phyloP scores from a whole-genome alignment of 1,140 invertebrate species.

The Drosophila tropicalis region DNA sequence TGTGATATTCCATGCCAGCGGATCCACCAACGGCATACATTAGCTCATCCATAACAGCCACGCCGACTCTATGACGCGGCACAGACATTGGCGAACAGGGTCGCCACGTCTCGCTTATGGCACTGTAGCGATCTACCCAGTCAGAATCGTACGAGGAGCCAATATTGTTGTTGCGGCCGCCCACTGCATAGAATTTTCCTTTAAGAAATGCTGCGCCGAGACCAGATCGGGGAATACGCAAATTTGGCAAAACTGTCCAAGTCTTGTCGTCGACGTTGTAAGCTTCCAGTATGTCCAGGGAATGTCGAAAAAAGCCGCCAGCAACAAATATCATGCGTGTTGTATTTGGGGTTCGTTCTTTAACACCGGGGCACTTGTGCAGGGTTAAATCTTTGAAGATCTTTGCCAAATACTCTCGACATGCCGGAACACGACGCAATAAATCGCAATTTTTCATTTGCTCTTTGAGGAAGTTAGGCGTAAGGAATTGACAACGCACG shows the following conservation, averaged over 20 bases:
- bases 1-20: conserved; percentile 91
- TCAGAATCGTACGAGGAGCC: conserved; percentile 91
- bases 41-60: conserved; percentile 95
- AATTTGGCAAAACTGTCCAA: conserved; percentile 90
- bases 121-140: conserved; percentile 88
- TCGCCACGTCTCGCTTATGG: conserved; percentile 86
- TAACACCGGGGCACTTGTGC: conserved; percentile 91
- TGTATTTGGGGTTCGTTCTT: conserved; percentile 92
- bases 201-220: conserved; percentile 93
- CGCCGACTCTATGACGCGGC: conserved; percentile 93
- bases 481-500: conserved; percentile 94
- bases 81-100: conserved; percentile 92
- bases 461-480: conserved; percentile 94
- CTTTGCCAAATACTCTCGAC: conserved; percentile 93
- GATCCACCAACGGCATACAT: conserved; percentile 96
- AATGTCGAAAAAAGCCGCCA: conserved; percentile 94
- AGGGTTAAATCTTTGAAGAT: conserved; percentile 95
- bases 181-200: conserved; percentile 93
- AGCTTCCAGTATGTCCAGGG: conserved; percentile 93
- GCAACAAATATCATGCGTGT: conserved; percentile 94
- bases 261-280: conserved; percentile 93
- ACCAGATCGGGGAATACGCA: conserved; percentile 93
- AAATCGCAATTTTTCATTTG: conserved; percentile 96
- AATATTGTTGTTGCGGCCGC: conserved; percentile 94
- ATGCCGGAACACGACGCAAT: conserved; percentile 93